Base-by-base conservation (phyloP, 2,113 vertebrate species). In the Fregetta grallaria region DNA sequence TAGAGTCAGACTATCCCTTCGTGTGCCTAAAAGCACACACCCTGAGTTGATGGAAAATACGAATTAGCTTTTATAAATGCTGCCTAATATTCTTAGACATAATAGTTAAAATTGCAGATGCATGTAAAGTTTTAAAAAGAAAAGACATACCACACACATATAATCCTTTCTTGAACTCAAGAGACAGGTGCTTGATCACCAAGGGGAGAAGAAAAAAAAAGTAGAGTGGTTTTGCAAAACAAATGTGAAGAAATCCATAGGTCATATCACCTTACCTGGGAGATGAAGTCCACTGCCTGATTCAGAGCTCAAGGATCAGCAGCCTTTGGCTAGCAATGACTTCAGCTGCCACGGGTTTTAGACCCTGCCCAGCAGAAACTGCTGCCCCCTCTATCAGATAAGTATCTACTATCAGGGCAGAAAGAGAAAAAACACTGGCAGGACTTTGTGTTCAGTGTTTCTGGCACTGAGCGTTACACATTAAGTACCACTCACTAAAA, bases 291-390 rank as follows among this genome's bases (percentile, higher is more conserved):
- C 29, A 10, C 11, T 16, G 58, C 42, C 88, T 82, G 87, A 88
- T 73, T 52, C 88, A 90, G 79, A 50, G 93, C 90, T 94, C 96
- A 98, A 96, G 97, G 97, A 95, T 97, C 94, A 96, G 81, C 42
- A 76, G 91, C 71, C 67, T 96, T 71, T 55, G 78, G 81, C 80
- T 75, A 78, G 62, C 71, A 44, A 66, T 49, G 92, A 97, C 78
- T 90, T 94, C 22, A 96, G 86, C 78, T 85, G 84, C 66, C 89
- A 94, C 10, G 8, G 38, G 55, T 29, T 76, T 95, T 73, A 93
- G 74, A 90, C 89, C 86, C 91, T 88, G 89, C 80, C 73, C 91
- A 9, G 55, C 62, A 90, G 70, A 93, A 95, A 75, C 66, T 77
- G 71, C 68, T 50, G n/a, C 8, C 38, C 72, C 53, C 75, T 92